Evolutionary conservation across 2,888 invertebrate genomes (phyloP), one percentile per base, ranked within the genome.

Genomic region (Portevinia maculata): DNA sequence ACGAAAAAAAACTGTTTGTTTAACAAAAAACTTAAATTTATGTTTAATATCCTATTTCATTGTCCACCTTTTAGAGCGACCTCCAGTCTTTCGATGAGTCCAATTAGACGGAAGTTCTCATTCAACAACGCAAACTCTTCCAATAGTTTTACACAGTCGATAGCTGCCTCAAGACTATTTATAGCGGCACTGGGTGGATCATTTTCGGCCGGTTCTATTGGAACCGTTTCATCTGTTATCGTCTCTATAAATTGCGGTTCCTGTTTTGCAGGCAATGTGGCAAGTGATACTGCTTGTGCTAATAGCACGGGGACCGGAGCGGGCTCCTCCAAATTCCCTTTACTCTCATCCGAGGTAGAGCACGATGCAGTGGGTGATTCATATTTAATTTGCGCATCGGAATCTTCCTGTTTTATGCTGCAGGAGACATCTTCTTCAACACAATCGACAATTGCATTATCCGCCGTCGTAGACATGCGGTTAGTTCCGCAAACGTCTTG

Each of bases 61-160:
- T n/a, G 52, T 57, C 34, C 24, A 3, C 5, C 5, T 3, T 70
- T 78, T 1, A 83, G n/a, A 1, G 78, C 78, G 11, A 78, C 78
- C 15, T 83, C 83, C 1, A 83, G 60, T 17, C 83, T 65, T 13
- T 83, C 83, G 15, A 89, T 88, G 17, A 90, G 79, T 1, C 87
- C 89, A 70, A 90, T 89, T 1, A 89, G 85, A 9, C 89, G 87
- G 69, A 88, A 89, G 70, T 90, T 89, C 55, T 88, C 89, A 74
- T 87, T 87, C 50, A 87, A 85, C 30, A 89, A 79, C 2, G 89
- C 89, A 60, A 90, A 89, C 74, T 89, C 88, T 70, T 89, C 89
- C 17, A 89, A 50, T 17, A 87, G 84, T 67, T 89, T 90, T 69
- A 89, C 87, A 84, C 88, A 89, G 84, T 87, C 88, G 53, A 90